Evolutionary conservation across 1,140 invertebrate genomes (phyloP), one percentile per base, ranked within the genome.

Genomic region (Trichomalopsis sarcophagae): DNA sequence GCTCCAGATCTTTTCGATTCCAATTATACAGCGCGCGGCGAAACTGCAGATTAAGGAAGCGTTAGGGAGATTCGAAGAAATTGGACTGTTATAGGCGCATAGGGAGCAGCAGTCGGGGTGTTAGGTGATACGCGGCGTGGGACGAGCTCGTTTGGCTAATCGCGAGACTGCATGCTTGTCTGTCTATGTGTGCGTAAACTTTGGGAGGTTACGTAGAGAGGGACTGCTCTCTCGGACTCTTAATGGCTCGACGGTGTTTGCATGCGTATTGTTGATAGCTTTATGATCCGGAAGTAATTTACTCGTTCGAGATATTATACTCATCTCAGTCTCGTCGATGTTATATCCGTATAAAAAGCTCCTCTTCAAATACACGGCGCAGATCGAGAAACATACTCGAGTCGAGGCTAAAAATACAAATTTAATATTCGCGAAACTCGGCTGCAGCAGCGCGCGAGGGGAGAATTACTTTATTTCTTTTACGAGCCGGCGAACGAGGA

Each of bases 381-480:
- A 27, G 27, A 27, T 27, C 27, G 27, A 27, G 55, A 79, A 79
- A n/a, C 9, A 66, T 33, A 74, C 44, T 74, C 36, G 27, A 9
- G 36, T 27, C 1, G 10, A 27, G 33, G 27, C 50, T 68, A 68
- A 36, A 40, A 79, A 62, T 79, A 62, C 21, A 68, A 66, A 79
- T 68, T 79, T 79, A 68, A 68, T 79, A 79, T 79, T 79, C 77
- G 36, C 17, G 40, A 36, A 79, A 33, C 76, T 50, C 76, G 50
- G 17, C 13, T 2, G 5, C 17, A 7, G 27, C 27, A 27, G 27
- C 27, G 27, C 27, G 27, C 27, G 27, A n/a, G 55, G 11, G 66
- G 30, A 74, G 36, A 81, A 81, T 81, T 81, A 81, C 78, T 81
- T 71, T 81, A 81, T 81, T 74, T 71, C 33, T 81, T 81, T 81